These are phyloP conservation scores for Diorhabda sublineata DNA, from an alignment of 1,140 invertebrate species.

Conservation along the genomic window DNA sequence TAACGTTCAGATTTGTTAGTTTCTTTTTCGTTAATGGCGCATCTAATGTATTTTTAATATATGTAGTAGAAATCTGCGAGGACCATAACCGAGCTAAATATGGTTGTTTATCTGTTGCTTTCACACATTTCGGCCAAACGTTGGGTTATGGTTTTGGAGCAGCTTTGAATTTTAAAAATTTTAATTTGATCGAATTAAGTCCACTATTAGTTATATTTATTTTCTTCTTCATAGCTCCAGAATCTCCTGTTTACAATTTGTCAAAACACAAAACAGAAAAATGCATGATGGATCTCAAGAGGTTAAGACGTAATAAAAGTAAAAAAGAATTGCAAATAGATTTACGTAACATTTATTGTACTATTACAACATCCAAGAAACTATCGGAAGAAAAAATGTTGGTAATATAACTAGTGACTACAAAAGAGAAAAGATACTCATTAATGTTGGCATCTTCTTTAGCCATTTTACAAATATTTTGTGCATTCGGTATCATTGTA, in stretches of 20 bases:
- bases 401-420: background rate
- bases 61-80: background rate
- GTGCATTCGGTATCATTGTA: background rate
- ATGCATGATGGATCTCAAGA: background rate
- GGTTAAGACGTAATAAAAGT: background rate
- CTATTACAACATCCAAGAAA: background rate
- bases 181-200: background rate
- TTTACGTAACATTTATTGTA: background rate
- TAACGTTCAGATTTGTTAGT: background rate
- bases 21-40: background rate
- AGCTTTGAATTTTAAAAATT: background rate
- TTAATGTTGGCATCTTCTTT: background rate
- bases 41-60: background rate
- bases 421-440: background rate
- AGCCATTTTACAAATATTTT: background rate
- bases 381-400: background rate
- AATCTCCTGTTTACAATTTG: background rate
- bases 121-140: background rate
- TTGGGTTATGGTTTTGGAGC: background rate
- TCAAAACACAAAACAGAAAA: background rate
- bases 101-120: background rate
- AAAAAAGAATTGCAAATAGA: background rate
- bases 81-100: background rate
- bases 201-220: background rate
- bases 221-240: background rate